These are phyloP conservation scores for Doryteuthis pealeii DNA, from an alignment of 1,140 invertebrate genomes.

Conservation along the genomic window DNA sequence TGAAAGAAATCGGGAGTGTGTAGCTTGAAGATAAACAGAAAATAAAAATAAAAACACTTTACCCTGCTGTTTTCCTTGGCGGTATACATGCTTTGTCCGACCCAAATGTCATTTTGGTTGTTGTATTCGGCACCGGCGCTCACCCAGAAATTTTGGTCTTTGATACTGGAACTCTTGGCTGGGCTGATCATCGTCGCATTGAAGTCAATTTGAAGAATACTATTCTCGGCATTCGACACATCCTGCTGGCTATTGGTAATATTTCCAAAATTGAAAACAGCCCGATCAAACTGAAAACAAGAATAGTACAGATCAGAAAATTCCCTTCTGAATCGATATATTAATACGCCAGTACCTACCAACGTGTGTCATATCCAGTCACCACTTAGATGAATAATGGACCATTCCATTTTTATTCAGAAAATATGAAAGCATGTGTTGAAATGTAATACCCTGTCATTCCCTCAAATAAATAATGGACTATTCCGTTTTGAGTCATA, in stretches of 20 bases:
- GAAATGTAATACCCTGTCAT: no score
- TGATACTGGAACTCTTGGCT: slow-evolving; percentile 28
- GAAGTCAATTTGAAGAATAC: slow-evolving; percentile 51
- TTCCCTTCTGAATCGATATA: no score
- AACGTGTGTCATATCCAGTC: no score
- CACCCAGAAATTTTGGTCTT: slow-evolving; percentile 51
- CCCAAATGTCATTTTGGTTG: slow-evolving; percentile 59
- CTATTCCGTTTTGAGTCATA: no score
- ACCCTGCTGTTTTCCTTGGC: slow-evolving; percentile 25
- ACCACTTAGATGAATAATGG: no score
- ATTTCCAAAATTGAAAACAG: slow-evolving; percentile 58
- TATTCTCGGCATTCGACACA: slow-evolving; percentile 4
- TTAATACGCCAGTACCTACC: no score
- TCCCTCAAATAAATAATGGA: no score
- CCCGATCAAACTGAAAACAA: slow-evolving; percentile 57
- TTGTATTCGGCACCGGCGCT: slow-evolving; percentile 62
- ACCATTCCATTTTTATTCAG: no score
- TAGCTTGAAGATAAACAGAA: no score
- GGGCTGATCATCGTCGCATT: slow-evolving; percentile 56
- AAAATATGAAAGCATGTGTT: no score
- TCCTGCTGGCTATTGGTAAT: slow-evolving; percentile 44
- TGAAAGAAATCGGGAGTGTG: no score
- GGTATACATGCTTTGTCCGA: slow-evolving; percentile 56
- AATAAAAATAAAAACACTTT: background rate
- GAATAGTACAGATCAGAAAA: no score